These are phyloP conservation scores for Nasonia oneida DNA, from an alignment of 2,888 invertebrate genomes.

Conservation along the genomic window DNA sequence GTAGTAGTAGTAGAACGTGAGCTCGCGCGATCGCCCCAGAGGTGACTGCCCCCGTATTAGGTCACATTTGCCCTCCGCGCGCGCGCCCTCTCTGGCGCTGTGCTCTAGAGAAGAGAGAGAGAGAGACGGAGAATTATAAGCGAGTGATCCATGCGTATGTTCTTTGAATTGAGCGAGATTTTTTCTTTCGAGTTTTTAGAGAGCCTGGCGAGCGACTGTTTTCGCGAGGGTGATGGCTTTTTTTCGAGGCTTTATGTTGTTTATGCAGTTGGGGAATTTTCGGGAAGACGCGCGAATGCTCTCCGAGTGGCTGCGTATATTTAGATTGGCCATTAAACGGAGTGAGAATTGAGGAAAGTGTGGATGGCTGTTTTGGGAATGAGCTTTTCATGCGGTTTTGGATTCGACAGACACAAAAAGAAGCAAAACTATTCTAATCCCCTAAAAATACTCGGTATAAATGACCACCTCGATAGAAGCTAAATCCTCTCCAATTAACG, in stretches of 20 bases:
- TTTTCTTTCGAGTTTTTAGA: neutral
- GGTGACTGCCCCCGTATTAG: slow-evolving; percentile 78
- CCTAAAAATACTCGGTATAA: too few relatives aligned
- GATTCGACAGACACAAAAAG: too few relatives aligned
- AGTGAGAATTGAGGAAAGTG: neutral
- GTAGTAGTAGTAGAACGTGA: slow-evolving; percentile 54
- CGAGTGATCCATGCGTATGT: neutral
- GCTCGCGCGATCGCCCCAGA: slow-evolving; percentile 65
- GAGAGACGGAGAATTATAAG: neutral
- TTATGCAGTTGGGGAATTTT: neutral
- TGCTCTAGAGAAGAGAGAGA: neutral
- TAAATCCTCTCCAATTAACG: too few relatives aligned
- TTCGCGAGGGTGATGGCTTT: neutral
- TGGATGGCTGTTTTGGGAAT: neutral
- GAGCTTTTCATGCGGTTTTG: too few relatives aligned
- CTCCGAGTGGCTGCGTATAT: neutral
- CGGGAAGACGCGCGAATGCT: neutral
- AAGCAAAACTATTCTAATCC: too few relatives aligned
- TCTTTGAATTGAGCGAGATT: neutral
- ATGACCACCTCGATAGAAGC: too few relatives aligned
- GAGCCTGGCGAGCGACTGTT: neutral
- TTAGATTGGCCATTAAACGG: neutral
- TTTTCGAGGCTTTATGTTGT: neutral
- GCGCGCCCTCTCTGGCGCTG: slow-evolving; percentile 22
- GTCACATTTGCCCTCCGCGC: slow-evolving; percentile 75